A percentile compares a stretch with the other conserved stretches of the same genome.
Evolutionary conservation across 2,888 invertebrate species (phyloP).

Genomic region (Thymelicus lineola): DNA sequence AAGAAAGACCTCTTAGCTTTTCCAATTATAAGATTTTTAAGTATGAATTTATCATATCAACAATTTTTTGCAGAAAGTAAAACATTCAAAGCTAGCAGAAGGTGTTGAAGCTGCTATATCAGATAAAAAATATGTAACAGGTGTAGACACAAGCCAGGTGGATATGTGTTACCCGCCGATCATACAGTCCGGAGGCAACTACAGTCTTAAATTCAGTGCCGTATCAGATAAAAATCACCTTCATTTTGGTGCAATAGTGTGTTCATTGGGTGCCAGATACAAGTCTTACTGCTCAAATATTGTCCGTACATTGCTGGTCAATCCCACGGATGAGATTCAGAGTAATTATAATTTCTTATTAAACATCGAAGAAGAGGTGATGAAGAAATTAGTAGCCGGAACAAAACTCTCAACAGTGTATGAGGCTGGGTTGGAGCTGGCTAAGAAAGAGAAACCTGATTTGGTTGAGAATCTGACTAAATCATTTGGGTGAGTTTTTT

Average conservation of each 20-base stretch:
- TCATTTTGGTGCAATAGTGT: conserved; percentile 98
- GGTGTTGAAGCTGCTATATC: conserved; percentile 96
- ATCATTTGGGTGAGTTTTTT: conserved; percentile 90
- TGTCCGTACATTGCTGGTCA: conserved; percentile 97
- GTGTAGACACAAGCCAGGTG: conserved; percentile 94
- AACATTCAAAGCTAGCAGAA: conserved; percentile 97
- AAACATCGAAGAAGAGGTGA: conserved; percentile 94
- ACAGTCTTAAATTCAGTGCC: conserved; percentile 98
- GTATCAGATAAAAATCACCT: conserved; percentile 96
- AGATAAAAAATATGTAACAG: conserved; percentile 98
- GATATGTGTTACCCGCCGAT: conserved; percentile 99
- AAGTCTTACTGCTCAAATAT: conserved; percentile 99
- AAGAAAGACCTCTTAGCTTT: too few species aligned
- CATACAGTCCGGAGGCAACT: conserved; percentile 99
- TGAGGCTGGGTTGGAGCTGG: conserved; percentile 91
- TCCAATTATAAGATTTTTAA: too few species aligned
- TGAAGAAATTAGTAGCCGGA: conserved; percentile 93
- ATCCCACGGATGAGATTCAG: conserved; percentile 92
- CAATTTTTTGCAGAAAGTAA: conserved; percentile 90
- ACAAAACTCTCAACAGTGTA: conserved; percentile 94
- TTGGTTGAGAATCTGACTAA: conserved; percentile 96
- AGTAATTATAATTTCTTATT: conserved; percentile 97
- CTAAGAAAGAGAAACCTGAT: conserved; percentile 94
- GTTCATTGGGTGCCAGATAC: conserved; percentile 97
- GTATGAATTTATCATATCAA: too few species aligned